phyloP scores from a whole-genome alignment of 2,888 invertebrate species.

The Lepas anatifera region DNA sequence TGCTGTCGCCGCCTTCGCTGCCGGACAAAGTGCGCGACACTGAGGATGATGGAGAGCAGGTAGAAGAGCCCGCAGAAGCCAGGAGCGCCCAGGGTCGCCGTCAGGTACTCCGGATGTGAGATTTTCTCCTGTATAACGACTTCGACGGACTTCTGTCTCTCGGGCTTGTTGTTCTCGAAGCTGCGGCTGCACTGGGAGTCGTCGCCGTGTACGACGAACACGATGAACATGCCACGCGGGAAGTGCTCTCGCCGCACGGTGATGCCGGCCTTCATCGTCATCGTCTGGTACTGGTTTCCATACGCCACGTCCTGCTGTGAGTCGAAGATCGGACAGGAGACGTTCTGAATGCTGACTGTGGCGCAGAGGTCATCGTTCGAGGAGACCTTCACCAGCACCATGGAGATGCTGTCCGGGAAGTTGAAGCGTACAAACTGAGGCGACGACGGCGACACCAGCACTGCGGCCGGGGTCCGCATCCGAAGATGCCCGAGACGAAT shows the following conservation, averaged over 20 bases:
- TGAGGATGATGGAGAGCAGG: conserved; percentile 20
- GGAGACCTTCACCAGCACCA: too few species aligned
- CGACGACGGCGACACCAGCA: too few species aligned
- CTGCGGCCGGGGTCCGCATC: too few species aligned
- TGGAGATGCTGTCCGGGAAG: too few species aligned
- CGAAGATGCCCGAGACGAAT: too few species aligned
- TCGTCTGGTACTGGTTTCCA: conserved; percentile 24
- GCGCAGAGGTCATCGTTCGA: too few species aligned
- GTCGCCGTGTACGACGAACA: conserved; percentile 9
- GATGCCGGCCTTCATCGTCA: conserved; percentile 24
- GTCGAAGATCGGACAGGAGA: conserved; percentile 25
- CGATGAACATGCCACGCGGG: background rate
- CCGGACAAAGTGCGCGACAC: conserved; percentile 20
- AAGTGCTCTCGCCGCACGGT: conserved; percentile 17
- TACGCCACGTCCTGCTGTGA: conserved; percentile 22
- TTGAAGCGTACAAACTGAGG: too few species aligned
- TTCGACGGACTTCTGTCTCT: background rate
- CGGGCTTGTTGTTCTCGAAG: background rate
- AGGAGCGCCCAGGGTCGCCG: conserved; percentile 23
- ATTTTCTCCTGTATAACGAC: background rate
- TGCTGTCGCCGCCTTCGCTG: background rate
- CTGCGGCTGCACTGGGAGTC: background rate
- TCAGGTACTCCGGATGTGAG: conserved; percentile 18
- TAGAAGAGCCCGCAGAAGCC: conserved; percentile 24
- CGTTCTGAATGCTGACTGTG: too few species aligned